phyloP scores from a whole-genome alignment of 1,140 invertebrate species.

The Geopemphigus sp. region DNA sequence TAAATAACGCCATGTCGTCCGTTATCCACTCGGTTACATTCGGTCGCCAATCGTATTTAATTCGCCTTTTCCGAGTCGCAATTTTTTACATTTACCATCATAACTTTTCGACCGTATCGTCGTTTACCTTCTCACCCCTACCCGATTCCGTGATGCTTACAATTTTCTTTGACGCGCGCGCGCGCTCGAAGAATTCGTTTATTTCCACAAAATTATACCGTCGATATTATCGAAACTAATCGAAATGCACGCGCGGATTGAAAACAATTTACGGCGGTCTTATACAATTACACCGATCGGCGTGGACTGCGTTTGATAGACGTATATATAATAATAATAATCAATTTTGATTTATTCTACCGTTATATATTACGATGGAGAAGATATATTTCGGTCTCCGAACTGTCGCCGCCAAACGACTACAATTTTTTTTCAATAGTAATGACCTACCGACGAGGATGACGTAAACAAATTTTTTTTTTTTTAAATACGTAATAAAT shows the following conservation, averaged over 20 bases:
- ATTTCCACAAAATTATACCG: too few relatives aligned
- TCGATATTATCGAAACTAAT: too few relatives aligned
- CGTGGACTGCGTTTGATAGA: background rate
- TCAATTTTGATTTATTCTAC: conserved; percentile 24
- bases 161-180: too few relatives aligned
- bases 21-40: too few relatives aligned
- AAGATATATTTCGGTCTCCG: conserved; percentile 30
- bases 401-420: conserved; percentile 38
- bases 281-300: background rate
- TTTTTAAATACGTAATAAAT: conserved; percentile 37
- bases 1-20: too few relatives aligned
- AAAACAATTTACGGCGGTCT: conserved; percentile 10
- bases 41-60: too few relatives aligned
- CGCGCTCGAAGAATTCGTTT: too few relatives aligned
- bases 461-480: conserved; percentile 17
- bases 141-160: too few relatives aligned
- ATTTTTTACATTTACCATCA: too few relatives aligned
- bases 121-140: too few relatives aligned
- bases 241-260: background rate
- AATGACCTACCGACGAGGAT: background rate
- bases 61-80: too few relatives aligned
- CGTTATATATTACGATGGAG: background rate
- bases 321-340: background rate
- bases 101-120: too few relatives aligned
- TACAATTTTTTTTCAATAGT: conserved; percentile 28